Conservation (phyloP, 1,140 invertebrate species). For the Spodoptera litura region DNA sequence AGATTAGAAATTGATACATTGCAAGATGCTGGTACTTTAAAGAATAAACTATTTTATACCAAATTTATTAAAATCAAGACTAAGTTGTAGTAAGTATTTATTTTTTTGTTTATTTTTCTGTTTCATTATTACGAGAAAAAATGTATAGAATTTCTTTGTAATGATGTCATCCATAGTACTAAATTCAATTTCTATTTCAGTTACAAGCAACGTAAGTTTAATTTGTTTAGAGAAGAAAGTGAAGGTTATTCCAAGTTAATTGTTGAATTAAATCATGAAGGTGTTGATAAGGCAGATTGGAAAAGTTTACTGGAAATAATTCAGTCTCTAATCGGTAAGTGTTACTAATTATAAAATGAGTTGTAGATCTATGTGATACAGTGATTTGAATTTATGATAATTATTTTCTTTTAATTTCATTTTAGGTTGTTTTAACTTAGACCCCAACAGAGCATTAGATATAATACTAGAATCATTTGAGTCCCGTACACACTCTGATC, state of each 20-base stretch:
- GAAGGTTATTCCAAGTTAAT: slow-evolving; percentile 99
- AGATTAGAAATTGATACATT: slow-evolving; percentile 97
- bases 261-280: slow-evolving; percentile 97
- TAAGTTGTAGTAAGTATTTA: slow-evolving; percentile 96
- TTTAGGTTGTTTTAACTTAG: slow-evolving; percentile 98
- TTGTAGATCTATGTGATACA: no score
- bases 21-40: slow-evolving; percentile 96
- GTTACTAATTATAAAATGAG: background rate
- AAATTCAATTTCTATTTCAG: slow-evolving; percentile 87
- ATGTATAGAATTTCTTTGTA: background rate
- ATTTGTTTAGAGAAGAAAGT: slow-evolving; percentile 98
- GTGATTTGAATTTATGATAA: background rate
- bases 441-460: slow-evolving; percentile 99
- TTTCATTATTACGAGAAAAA: background rate
- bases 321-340: slow-evolving; percentile 95
- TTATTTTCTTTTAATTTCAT: slow-evolving; percentile 36
- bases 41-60: slow-evolving; percentile 96
- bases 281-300: slow-evolving; percentile 88
- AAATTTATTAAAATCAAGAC: slow-evolving; percentile 99
- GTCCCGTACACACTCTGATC: slow-evolving; percentile 91
- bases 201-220: slow-evolving; percentile 99
- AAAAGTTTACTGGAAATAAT: slow-evolving; percentile 93
- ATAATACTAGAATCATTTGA: slow-evolving; percentile 99
- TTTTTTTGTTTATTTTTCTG: slow-evolving; percentile 36
- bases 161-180: slow-evolving; percentile 30